Conservation (phyloP, 2,888 invertebrate genomes). For the Hofmannophila pseudospretella region DNA sequence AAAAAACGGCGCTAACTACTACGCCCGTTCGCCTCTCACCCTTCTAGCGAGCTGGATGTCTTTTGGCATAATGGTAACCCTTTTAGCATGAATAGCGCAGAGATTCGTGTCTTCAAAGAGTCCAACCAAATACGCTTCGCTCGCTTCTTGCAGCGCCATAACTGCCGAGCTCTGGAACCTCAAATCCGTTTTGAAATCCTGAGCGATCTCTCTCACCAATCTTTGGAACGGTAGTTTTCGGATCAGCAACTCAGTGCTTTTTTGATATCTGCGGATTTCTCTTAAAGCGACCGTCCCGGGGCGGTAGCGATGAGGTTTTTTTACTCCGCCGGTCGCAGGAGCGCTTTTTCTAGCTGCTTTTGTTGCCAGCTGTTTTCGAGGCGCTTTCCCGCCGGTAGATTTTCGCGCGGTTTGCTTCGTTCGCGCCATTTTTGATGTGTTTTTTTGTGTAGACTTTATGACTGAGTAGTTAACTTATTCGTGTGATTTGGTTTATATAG, state of each 20-base stretch:
- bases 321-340: slow-evolving; percentile 84
- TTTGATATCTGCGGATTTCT: slow-evolving; percentile 85
- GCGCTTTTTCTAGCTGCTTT: slow-evolving; percentile 85
- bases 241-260: slow-evolving; percentile 84
- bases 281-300: slow-evolving; percentile 83
- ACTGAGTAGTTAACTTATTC: background rate
- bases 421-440: slow-evolving; percentile 77
- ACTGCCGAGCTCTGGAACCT: slow-evolving; percentile 84
- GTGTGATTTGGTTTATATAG: background rate
- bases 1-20: slow-evolving; percentile 1
- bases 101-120: slow-evolving; percentile 87
- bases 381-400: slow-evolving; percentile 86
- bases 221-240: slow-evolving; percentile 85
- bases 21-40: slow-evolving; percentile 56
- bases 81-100: slow-evolving; percentile 84
- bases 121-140: slow-evolving; percentile 81
- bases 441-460: background rate
- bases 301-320: slow-evolving; percentile 84
- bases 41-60: slow-evolving; percentile 57
- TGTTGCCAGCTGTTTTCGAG: slow-evolving; percentile 83
- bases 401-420: slow-evolving; percentile 87
- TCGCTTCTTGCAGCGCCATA: slow-evolving; percentile 81
- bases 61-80: slow-evolving; percentile 65
- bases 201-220: slow-evolving; percentile 84
- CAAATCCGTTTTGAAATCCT: slow-evolving; percentile 84